phyloP scores from a whole-genome alignment of 2,797 vertebrate species.

The Vireo griseus region DNA sequence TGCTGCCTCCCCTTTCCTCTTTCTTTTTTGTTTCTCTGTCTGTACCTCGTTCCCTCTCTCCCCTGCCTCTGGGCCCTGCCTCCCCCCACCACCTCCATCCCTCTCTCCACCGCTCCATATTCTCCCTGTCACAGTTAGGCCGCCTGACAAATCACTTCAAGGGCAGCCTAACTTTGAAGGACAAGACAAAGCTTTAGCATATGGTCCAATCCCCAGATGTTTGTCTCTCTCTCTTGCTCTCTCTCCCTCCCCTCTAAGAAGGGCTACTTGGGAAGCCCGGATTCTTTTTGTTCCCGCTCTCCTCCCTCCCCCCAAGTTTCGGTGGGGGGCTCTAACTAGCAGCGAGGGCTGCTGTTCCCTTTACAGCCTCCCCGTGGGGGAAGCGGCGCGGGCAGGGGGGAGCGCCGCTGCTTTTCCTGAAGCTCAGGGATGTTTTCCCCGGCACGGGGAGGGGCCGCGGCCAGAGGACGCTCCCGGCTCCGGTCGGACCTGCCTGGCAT shows the following conservation, averaged over 20 bases:
- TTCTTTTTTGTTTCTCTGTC: neutral
- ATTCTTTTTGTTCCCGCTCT: neutral
- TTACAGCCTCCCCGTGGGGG: neutral
- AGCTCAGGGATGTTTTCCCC: neutral
- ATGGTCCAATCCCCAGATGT: conserved; percentile 92
- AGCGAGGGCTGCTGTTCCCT: neutral
- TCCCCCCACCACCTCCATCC: conserved; percentile 15
- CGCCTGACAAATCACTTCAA: conserved; percentile 95
- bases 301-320: neutral
- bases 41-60: neutral
- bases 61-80: conserved; percentile 4
- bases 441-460: neutral
- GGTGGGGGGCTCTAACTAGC: neutral
- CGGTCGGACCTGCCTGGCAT: neutral
- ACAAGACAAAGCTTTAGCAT: conserved; percentile 97
- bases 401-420: neutral
- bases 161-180: conserved; percentile 98
- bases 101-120: conserved; percentile 60
- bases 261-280: conserved; percentile 22
- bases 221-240: conserved; percentile 58
- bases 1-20: neutral
- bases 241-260: conserved; percentile 43
- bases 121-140: conserved; percentile 78
- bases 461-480: neutral
- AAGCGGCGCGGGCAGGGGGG: neutral